A percentile compares a stretch with the other conserved stretches of the same genome.
Evolutionary conservation across 2,888 invertebrate species (phyloP).

Genomic region (Spodoptera picta): DNA sequence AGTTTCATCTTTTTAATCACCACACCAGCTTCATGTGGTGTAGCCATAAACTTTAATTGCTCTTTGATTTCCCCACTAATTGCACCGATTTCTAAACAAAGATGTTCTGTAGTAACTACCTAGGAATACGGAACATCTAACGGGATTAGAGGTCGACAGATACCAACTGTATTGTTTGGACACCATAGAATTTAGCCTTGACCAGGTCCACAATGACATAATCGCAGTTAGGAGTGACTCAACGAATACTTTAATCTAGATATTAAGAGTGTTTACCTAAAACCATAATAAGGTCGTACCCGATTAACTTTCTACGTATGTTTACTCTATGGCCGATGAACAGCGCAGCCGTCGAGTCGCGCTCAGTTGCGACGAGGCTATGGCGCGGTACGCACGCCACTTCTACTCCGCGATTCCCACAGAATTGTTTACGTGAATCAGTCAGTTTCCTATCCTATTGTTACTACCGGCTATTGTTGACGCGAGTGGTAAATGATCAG

Average conservation of each 20-base stretch:
- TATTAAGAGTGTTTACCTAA: conserved; percentile 49
- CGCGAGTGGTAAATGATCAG: conserved; percentile 61
- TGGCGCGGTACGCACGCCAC: conserved; percentile 62
- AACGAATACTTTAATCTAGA: conserved; percentile 43
- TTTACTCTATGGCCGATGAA: conserved; percentile 53
- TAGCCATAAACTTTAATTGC: conserved; percentile 43
- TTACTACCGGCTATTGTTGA: conserved; percentile 53
- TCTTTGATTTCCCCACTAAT: conserved; percentile 28
- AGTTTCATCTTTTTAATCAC: conserved; percentile 41
- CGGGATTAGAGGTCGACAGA: not conserved
- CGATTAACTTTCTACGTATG: conserved; percentile 60
- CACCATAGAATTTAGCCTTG: conserved; percentile 13
- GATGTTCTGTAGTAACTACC: conserved; percentile 5
- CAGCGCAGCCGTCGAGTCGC: conserved; percentile 55
- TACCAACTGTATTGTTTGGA: conserved; percentile 5
- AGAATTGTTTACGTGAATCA: conserved; percentile 72
- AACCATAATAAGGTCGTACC: conserved; percentile 53
- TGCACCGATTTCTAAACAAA: conserved; percentile 22
- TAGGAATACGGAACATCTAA: not conserved
- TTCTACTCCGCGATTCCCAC: conserved; percentile 34
- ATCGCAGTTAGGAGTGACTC: conserved; percentile 30
- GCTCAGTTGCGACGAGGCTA: conserved; percentile 70
- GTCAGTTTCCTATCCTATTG: conserved; percentile 57
- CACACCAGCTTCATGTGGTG: conserved; percentile 41
- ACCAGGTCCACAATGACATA: conserved; percentile 26